These are phyloP conservation scores for Zeuzera pyrina DNA, from an alignment of 2,888 invertebrate genomes.

Conservation along the genomic window DNA sequence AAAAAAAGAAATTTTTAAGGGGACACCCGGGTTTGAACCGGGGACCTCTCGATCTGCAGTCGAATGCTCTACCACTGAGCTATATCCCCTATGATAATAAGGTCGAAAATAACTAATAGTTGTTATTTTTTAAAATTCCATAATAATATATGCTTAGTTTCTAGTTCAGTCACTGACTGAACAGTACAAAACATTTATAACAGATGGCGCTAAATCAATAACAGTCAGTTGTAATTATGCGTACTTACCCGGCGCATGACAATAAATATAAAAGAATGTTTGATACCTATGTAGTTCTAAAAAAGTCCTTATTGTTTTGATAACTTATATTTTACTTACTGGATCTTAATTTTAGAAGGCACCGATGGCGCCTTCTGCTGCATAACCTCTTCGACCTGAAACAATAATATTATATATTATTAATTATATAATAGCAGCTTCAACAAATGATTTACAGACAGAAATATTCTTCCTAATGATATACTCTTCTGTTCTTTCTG, in stretches of 20 bases:
- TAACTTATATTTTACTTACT: constrained; percentile 44
- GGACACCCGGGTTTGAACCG: constrained; percentile 72
- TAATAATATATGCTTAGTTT: background rate
- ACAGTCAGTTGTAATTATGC: background rate
- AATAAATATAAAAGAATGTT: background rate
- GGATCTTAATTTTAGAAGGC: constrained; percentile 49
- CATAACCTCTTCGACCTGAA: constrained; percentile 69
- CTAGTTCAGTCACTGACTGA: background rate
- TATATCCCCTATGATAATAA: constrained; percentile 41
- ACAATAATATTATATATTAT: too few species aligned
- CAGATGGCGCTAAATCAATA: constrained; percentile 42
- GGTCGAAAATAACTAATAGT: constrained; percentile 25
- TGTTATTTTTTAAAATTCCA: constrained; percentile 19
- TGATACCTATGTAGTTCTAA: too few species aligned
- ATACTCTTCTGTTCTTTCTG: too few species aligned
- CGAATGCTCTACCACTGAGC: constrained; percentile 72
- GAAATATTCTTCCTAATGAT: too few species aligned
- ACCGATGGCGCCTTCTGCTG: constrained; percentile 66
- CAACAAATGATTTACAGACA: too few species aligned
- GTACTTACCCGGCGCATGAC: background rate
- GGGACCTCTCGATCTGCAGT: constrained; percentile 72
- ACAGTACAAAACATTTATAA: constrained; percentile 9
- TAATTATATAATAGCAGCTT: too few species aligned
- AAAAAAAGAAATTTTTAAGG: constrained; percentile 28
- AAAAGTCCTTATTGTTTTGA: too few species aligned